Evolutionary conservation across 2,888 invertebrate species (phyloP).

Genomic region (Sinodicranocentrus sp.): DNA sequence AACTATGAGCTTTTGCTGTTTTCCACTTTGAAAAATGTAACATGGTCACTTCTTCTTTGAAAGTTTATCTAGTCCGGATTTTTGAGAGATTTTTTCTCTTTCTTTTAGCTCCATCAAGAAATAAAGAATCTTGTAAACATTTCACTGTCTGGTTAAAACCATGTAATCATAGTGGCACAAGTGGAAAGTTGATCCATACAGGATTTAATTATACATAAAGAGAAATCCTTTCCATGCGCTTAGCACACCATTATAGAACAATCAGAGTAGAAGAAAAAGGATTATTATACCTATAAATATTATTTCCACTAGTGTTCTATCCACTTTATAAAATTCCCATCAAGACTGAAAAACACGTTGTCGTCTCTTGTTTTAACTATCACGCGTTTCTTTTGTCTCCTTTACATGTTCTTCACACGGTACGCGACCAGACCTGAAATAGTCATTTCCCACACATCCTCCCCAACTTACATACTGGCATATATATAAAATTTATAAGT

Average conservation of each 20-base stretch:
- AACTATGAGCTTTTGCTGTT: too few relatives aligned
- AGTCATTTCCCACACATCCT: background rate
- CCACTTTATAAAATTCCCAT: background rate
- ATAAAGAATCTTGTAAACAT: background rate
- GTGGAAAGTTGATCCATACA: too few relatives aligned
- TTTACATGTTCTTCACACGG: conserved; percentile 4
- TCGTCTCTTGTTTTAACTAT: background rate
- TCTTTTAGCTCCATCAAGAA: background rate
- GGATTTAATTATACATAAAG: background rate
- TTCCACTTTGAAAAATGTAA: too few relatives aligned
- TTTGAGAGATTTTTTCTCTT: background rate
- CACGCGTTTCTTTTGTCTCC: background rate
- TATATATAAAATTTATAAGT: too few relatives aligned
- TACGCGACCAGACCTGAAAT: background rate
- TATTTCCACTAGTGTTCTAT: background rate
- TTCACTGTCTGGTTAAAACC: background rate
- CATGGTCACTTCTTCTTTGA: too few relatives aligned
- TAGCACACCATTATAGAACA: conserved; percentile 15
- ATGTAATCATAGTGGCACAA: too few relatives aligned
- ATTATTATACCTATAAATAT: too few relatives aligned
- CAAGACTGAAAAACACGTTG: background rate
- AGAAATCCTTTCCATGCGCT: background rate
- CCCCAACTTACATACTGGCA: background rate
- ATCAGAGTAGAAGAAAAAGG: conserved; percentile 4
- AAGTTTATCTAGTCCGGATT: background rate